Percentiles rank a stretch among this genome's conserved stretches.
Evolutionary conservation across 1,140 invertebrate species (phyloP).

Genomic region (Drosophila mayri): DNA sequence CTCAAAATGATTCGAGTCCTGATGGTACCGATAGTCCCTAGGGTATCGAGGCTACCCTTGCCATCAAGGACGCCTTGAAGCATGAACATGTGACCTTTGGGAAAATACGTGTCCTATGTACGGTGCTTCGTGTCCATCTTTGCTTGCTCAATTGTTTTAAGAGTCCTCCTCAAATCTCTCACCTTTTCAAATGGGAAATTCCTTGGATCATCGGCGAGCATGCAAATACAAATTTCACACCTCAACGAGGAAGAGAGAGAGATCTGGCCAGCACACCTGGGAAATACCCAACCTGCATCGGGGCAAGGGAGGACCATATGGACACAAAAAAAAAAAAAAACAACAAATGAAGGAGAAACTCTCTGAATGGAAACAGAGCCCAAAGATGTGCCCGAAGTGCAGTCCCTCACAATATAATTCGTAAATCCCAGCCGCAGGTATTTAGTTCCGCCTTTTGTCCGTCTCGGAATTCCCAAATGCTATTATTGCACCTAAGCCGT

Average conservation of each 20-base stretch:
- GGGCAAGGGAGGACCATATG: conserved; percentile 38
- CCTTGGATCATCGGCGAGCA: conserved; percentile 54
- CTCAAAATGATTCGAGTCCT: neutral
- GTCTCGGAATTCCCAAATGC: conserved; percentile 79
- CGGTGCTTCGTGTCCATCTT: conserved; percentile 6
- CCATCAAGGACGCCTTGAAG: conserved; percentile 50
- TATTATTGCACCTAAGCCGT: conserved; percentile 82
- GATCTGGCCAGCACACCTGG: conserved; percentile 44
- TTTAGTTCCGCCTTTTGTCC: conserved; percentile 82
- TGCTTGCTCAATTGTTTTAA: conserved; percentile 37
- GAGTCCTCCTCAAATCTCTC: conserved; percentile 57
- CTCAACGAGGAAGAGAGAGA: conserved; percentile 21
- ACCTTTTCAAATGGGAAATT: conserved; percentile 80
- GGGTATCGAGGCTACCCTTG: neutral
- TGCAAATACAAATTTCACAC: conserved; percentile 84
- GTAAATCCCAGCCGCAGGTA: conserved; percentile 82
- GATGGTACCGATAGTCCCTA: neutral
- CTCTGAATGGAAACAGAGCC: conserved; percentile 27
- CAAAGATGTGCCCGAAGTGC: neutral
- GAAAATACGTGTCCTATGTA: conserved; percentile 66
- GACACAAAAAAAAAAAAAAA: conserved; percentile 10
- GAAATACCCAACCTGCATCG: conserved; percentile 56
- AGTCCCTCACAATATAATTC: conserved; percentile 64
- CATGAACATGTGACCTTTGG: conserved; percentile 62
- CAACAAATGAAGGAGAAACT: neutral